Evolutionary conservation across 1,140 invertebrate genomes (phyloP), one percentile per base, ranked within the genome.

Genomic region (Temnothorax nylanderi): DNA sequence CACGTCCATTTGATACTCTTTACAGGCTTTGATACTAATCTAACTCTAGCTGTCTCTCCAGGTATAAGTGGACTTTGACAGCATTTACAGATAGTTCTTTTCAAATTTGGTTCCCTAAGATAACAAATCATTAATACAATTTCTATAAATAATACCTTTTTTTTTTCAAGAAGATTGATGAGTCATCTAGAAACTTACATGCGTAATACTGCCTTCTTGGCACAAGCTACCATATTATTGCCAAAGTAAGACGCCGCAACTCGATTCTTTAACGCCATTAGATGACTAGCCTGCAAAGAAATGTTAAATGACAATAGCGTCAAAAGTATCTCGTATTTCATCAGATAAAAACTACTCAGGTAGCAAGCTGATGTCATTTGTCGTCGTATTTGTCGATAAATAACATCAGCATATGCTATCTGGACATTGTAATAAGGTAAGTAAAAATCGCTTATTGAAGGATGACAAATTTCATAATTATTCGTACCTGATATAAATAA

Each of bases 11-110:
- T 94, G 0, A 95, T 67, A 7, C 87, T 77, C 88, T 95, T 95
- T 16, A 86, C 21, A 32, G 93, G 94, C 56, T 94, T 95, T 21
- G 94, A 93, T 44, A 90, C 44, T 56, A 95, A 80, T 75, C 95
- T 91, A 49, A 95, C 93, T 87, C 56, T 93, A n/a, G 93, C 93
- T 21, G 95, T 95, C 85, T 94, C 90, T 32, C 95, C 95, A 78
- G 95, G 93, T 82, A 95, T 92, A n/a, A 95, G 87, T 16, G 94
- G 94, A 86, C 91, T 90, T 64, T 95, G 93, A 75, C 95, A 95
- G 21, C 62, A 56, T 91, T 95, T 95, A 64, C 95, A 95, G 26
- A 95, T 90, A 1, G 91, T 93, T 60, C 93, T 92, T 81, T 95
- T 95, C 26, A 95, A 58, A 84, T 94, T 90, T 7, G 93, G 92